Percentiles rank a stretch among this genome's conserved stretches.
Conservation (phyloP, 2,888 invertebrate species). For the Hirtodrosophila confusa region DNA sequence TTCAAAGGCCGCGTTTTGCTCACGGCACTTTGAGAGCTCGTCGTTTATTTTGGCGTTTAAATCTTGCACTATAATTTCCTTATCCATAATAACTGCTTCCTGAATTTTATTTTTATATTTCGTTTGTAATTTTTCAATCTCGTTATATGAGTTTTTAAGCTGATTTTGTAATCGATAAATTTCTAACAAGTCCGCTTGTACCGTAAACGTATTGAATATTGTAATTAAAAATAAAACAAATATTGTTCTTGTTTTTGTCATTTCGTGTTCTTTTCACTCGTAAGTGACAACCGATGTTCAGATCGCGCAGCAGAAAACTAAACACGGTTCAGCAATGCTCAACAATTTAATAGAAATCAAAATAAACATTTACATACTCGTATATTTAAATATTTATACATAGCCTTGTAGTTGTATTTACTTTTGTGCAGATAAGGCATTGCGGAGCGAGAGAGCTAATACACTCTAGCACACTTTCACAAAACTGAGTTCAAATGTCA, state of each 20-base stretch:
- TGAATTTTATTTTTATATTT: slow-evolving; percentile 39
- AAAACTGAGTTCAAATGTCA: slow-evolving; percentile 29
- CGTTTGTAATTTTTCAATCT: slow-evolving; percentile 39
- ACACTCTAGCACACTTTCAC: slow-evolving; percentile 38
- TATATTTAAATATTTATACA: slow-evolving; percentile 1
- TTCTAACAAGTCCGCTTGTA: slow-evolving; percentile 25
- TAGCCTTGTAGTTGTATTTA: slow-evolving; percentile 1
- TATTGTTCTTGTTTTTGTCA: slow-evolving; percentile 15
- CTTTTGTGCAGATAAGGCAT: slow-evolving; percentile 36
- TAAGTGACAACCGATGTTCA: slow-evolving; percentile 32
- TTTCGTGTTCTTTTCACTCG: slow-evolving; percentile 5
- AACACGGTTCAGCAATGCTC: slow-evolving; percentile 6
- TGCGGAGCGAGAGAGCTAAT: slow-evolving; percentile 9
- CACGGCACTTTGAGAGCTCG: slow-evolving; percentile 28
- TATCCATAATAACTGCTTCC: slow-evolving; percentile 27
- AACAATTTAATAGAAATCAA: slow-evolving; percentile 13
- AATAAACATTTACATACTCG: slow-evolving; percentile 1
- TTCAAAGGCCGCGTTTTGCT: slow-evolving; percentile 29
- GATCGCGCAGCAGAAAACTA: slow-evolving; percentile 39
- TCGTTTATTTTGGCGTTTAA: slow-evolving; percentile 5
- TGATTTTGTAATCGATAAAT: slow-evolving; percentile 40
- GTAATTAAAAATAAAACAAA: slow-evolving; percentile 4
- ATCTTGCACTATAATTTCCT: slow-evolving; percentile 8
- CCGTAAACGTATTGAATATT: background rate
- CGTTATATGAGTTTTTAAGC: slow-evolving; percentile 27